A percentile compares a stretch with the other conserved stretches of the same genome.
These are phyloP conservation scores for Adrianichthys oophorus DNA, from an alignment of 2,797 vertebrate species.

Conservation along the genomic window DNA sequence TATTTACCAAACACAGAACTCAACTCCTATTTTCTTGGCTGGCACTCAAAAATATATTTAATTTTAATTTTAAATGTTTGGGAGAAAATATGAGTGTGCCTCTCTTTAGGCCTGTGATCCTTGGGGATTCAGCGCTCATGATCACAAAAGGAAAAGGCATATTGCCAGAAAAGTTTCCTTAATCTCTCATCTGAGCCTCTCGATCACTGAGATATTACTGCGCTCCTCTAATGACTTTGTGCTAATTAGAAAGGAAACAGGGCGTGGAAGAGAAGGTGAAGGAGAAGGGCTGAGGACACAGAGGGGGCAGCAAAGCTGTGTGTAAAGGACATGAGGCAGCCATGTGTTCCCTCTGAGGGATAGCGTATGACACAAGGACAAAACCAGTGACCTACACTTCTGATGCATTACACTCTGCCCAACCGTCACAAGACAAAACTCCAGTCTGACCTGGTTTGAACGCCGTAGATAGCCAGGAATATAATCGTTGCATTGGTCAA, in stretches of 20 bases:
- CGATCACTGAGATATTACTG: conserved; percentile 20
- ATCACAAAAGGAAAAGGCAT: conserved; percentile 37
- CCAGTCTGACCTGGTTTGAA: conserved; percentile 47
- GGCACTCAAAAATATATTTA: conserved; percentile 28
- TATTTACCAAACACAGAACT: conserved; percentile 39
- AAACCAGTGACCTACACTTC: conserved; percentile 60
- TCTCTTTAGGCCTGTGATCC: conserved; percentile 25
- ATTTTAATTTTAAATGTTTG: conserved; percentile 42
- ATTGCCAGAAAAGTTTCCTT: conserved; percentile 11
- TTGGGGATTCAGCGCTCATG: conserved; percentile 20
- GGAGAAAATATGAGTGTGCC: conserved; percentile 43
- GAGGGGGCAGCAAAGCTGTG: conserved; percentile 33
- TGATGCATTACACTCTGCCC: conserved; percentile 49
- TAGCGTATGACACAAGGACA: conserved; percentile 61
- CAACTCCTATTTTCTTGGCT: conserved; percentile 31
- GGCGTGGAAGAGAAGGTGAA: conserved; percentile 54
- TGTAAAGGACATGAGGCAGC: conserved; percentile 62
- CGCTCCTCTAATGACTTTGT: conserved; percentile 31
- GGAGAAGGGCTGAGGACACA: conserved; percentile 44
- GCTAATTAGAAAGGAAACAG: conserved; percentile 59
- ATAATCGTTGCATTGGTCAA: neutral
- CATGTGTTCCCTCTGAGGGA: conserved; percentile 59
- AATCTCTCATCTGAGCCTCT: conserved; percentile 34
- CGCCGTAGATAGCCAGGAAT: conserved; percentile 14
- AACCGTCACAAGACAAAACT: conserved; percentile 45